Evolutionary conservation across 2,888 invertebrate species (phyloP), one percentile per base, ranked within the genome.

Genomic region (Trissoscelio sp.): DNA sequence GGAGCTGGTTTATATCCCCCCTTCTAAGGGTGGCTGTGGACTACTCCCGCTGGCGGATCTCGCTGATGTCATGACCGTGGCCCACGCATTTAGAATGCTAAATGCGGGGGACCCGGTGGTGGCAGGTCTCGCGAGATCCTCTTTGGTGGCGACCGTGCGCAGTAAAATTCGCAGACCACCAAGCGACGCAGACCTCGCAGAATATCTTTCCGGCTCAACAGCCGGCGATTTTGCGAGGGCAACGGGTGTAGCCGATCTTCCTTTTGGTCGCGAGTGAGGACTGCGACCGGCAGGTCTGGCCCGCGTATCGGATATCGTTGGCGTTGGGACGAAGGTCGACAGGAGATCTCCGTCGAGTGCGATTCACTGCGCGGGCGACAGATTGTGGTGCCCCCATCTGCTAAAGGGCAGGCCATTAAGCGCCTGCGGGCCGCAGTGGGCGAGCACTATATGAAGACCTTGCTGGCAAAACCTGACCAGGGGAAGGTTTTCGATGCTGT

Each of bases 41-140:
- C 44, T 88, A 0, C 75, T 88, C 0, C 88, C 88, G n/a, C 83
- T 89, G 1, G 84, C 84, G 0, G 87, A 89, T 72, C 70, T 86
- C 18, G 83, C 81, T 0, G 89, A 90, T 20, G 72, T 86, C 4
- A 51, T 81, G 16, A 83, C 85, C n/a, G 83, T 88, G 4, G 83
- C 83, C 0, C 88, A 90, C 22, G 88, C 85, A 0, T 89, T 85
- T 83, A 80, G 84, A 22, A 84, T 90, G 73, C 79, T 90, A 51
- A 86, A 85, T 3, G 82, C 85, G 5, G 51, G 22, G 11, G 87
- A 89, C 60, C 4, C 51, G 11, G 22, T 66, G 1, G 86, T 87
- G 9, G 37, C 83, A 1, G 14, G 42, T 0, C 57, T 86, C 11
- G 88, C 88, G 0, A 73, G 78, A 82, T n/a, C 11, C 0, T 22